Conservation (phyloP, 2,797 vertebrate genomes). For the Pangasius krempfi region DNA sequence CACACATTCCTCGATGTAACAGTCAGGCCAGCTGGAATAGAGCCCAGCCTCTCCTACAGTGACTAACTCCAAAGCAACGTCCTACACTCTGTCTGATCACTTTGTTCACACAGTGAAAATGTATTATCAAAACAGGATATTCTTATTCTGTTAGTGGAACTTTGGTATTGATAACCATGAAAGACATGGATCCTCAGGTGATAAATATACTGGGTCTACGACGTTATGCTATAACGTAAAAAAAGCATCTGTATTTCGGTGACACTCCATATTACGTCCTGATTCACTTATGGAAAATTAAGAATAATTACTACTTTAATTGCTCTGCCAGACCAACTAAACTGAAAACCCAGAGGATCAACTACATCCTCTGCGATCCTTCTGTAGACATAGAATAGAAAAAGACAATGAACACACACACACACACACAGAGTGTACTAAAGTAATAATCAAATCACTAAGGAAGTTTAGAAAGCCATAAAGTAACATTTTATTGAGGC, state of each 20-base stretch:
- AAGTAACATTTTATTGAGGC: not conserved
- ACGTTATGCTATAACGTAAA: not conserved
- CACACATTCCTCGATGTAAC: constrained; percentile 81
- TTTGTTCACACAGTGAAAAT: constrained; percentile 49
- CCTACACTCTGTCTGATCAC: constrained; percentile 58
- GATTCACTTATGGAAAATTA: constrained; percentile 20
- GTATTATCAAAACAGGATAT: constrained; percentile 40
- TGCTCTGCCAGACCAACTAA: constrained; percentile 42
- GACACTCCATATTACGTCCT: not conserved
- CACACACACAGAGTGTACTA: not conserved
- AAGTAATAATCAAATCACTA: not conserved
- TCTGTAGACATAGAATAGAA: constrained; percentile 1
- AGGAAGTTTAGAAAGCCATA: not conserved
- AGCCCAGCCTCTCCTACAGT: constrained; percentile 78
- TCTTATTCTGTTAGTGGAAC: not conserved
- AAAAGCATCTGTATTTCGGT: not conserved
- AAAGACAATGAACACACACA: not conserved
- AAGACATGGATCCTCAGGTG: not conserved
- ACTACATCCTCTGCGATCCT: constrained; percentile 34
- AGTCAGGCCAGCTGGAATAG: constrained; percentile 78
- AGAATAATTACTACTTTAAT: constrained; percentile 23
- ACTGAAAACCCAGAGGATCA: constrained; percentile 36
- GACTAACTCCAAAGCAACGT: constrained; percentile 82
- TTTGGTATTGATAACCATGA: not conserved
- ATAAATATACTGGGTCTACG: not conserved